Evolutionary conservation across 2,888 invertebrate genomes (phyloP).

Genomic region (Tiliacea aurago): DNA sequence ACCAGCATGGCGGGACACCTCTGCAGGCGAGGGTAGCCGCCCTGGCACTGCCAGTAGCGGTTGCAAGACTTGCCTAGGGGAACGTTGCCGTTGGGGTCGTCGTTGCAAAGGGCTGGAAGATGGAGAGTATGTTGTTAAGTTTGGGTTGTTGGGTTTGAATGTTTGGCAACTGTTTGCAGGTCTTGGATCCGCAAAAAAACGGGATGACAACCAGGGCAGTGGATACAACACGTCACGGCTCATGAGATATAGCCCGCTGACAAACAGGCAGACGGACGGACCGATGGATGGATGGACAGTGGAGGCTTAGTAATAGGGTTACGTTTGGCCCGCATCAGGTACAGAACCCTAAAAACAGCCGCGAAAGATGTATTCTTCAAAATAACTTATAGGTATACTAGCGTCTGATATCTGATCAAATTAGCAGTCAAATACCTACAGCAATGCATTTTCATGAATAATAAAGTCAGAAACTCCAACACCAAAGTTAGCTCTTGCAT

Average conservation of each 20-base stretch:
- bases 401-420: neutral
- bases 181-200: neutral
- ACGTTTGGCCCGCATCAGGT: no score
- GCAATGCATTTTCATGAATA: slow-evolving; percentile 7
- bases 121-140: neutral
- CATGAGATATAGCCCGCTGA: no score
- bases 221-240: no score
- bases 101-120: slow-evolving; percentile 95
- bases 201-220: neutral
- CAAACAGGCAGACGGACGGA: no score
- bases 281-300: no score
- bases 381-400: no score
- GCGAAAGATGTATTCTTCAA: no score
- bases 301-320: no score
- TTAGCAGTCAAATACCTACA: neutral
- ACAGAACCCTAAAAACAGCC: no score
- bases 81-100: slow-evolving; percentile 97
- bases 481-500: slow-evolving; percentile 31
- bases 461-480: neutral
- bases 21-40: slow-evolving; percentile 97
- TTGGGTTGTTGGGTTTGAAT: neutral
- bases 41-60: slow-evolving; percentile 98
- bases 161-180: neutral
- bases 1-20: slow-evolving; percentile 97
- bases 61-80: slow-evolving; percentile 98